Evolutionary conservation across 2,797 vertebrate species (phyloP), one percentile per base, ranked within the genome.

Genomic region (Arrhamphus sclerolepis): DNA sequence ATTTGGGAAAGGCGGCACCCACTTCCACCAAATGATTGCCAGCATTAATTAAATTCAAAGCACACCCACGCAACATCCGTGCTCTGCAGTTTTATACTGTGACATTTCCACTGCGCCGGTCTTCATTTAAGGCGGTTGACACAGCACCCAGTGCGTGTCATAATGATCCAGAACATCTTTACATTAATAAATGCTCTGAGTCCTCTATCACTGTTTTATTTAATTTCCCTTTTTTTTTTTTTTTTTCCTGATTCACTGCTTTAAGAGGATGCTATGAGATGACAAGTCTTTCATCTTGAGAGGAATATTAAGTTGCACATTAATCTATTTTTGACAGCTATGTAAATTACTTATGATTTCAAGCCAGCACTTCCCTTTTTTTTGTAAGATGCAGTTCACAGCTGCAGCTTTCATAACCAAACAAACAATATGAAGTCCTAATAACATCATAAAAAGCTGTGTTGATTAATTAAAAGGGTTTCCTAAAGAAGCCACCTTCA

Each of bases 21-120:
- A 24, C 50, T 72, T 69, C 46, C 53, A 56, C 61, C 50, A 54
- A 39, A 49, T 22, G 42, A 54, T 39, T 49, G 56, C 54, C 59
- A 52, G 14, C 47, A 42, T 59, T 66, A 61, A 83, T 81, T 75
- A 56, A 74, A 80, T 57, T 56, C 59, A 49, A 62, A 63, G 29
- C 20, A 16, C 56, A 0, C 75, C 82, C 70, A 69, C 76, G 1
- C 60, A 69, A 50, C 67, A 63, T 48, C 18, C 19, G 4, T 55
- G 50, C 54, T 46, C 19, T 13, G 51, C 67, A 52, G 51, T 74
- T 76, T 71, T 17, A 14, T 60, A 41, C 51, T 0, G 47, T 75
- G 70, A 66, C 74, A 79, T 81, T 70, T 81, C 16, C 39, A 44
- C 48, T 34, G 26, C 64, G 31, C 17, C 46, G 46, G 66, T 70